phyloP scores from a whole-genome alignment of 2,797 vertebrate species.

The Cuniculus paca region DNA sequence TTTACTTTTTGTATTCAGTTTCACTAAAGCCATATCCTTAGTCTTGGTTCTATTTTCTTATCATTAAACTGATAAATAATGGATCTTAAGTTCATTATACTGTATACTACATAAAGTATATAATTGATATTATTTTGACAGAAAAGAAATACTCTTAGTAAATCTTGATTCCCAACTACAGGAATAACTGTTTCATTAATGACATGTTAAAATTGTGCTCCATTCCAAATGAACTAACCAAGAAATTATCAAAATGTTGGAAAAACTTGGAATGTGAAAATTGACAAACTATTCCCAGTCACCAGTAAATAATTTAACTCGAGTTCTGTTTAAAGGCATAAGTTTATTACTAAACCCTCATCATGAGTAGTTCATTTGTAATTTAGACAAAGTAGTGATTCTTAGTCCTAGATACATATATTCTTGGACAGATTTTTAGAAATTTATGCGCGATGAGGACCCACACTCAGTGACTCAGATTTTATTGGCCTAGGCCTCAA shows the following conservation, averaged over 20 bases:
- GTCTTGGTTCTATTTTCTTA: conserved; percentile 7
- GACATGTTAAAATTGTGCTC: conserved; percentile 19
- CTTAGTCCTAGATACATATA: not conserved
- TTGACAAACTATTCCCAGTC: not conserved
- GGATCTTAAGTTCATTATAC: not conserved
- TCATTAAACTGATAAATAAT: not conserved
- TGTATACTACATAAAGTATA: not conserved
- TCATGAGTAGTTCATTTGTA: conserved; percentile 3
- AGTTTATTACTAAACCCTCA: not conserved
- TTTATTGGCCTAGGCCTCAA: not conserved
- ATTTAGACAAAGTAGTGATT: conserved; percentile 1
- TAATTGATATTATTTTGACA: conserved; percentile 6
- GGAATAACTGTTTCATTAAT: conserved; percentile 19
- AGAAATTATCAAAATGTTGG: conserved; percentile 41
- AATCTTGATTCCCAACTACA: not conserved
- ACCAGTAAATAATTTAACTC: not conserved
- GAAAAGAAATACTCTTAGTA: conserved; percentile 37
- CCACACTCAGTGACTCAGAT: not conserved
- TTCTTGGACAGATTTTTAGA: not conserved
- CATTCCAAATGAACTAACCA: conserved; percentile 16
- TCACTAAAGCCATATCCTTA: not conserved
- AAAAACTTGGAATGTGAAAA: conserved; percentile 21
- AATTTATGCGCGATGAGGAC: not conserved
- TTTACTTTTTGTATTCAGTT: conserved; percentile 29
- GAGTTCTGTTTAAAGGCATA: not conserved